These are phyloP conservation scores for Drosophila formosana DNA, from an alignment of 2,888 invertebrate species.

Conservation along the genomic window DNA sequence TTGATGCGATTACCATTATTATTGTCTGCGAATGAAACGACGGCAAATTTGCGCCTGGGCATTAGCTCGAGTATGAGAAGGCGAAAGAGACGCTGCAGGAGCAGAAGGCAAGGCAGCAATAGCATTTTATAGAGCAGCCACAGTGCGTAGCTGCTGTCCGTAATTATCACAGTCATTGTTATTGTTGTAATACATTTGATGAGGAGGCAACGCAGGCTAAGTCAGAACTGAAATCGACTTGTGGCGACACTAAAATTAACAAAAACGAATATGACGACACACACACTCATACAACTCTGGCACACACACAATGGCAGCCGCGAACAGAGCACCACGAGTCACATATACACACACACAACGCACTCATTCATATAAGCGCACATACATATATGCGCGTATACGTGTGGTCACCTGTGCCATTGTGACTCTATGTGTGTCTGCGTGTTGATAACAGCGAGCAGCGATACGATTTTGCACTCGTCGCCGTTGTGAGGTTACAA, in stretches of 20 bases:
- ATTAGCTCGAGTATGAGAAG: conserved; percentile 58
- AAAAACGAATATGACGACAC: conserved; percentile 40
- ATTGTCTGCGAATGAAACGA: conserved; percentile 65
- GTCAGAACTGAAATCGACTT: conserved; percentile 31
- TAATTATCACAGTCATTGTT: conserved; percentile 63
- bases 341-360: conserved; percentile 36
- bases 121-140: conserved; percentile 69
- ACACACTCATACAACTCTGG: conserved; percentile 13
- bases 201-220: conserved; percentile 2
- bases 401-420: conserved; percentile 20
- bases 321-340: conserved; percentile 44
- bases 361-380: not conserved
- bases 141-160: conserved; percentile 64
- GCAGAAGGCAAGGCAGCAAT: conserved; percentile 46
- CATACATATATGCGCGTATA: conserved; percentile 12
- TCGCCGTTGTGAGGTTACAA: conserved; percentile 9
- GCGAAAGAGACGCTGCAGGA: conserved; percentile 47
- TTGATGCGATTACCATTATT: conserved; percentile 34
- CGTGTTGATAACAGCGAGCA: conserved; percentile 65
- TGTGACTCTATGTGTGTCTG: conserved; percentile 27
- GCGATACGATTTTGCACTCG: conserved; percentile 45
- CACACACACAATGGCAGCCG: conserved; percentile 29
- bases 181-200: conserved; percentile 55
- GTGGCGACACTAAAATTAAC: conserved; percentile 48
- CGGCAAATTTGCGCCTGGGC: conserved; percentile 44